Conservation (phyloP, 2,113 vertebrate species). For the Pseudorectes ferrugineus region DNA sequence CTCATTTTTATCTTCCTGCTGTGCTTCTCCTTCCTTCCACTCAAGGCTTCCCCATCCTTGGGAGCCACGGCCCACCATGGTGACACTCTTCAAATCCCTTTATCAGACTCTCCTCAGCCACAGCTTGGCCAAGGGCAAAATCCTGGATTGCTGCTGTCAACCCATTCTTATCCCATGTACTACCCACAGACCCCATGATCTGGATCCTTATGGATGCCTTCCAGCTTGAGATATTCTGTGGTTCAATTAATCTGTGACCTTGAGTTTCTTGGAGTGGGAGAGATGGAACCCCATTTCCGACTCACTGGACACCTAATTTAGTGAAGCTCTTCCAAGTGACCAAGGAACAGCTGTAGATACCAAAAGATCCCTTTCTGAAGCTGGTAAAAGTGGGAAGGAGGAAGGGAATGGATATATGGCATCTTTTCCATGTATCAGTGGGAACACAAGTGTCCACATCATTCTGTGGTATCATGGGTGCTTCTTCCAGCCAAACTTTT, state of each 20-base stretch:
- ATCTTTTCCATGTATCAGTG: background rate
- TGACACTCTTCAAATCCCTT: background rate
- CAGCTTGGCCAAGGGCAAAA: background rate
- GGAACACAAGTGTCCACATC: background rate
- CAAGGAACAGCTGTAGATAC: background rate
- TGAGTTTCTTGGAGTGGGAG: background rate
- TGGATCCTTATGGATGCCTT: background rate
- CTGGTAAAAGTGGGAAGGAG: background rate
- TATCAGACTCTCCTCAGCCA: background rate
- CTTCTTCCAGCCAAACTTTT: background rate
- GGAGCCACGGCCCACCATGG: fast-evolving
- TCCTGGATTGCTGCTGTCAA: background rate
- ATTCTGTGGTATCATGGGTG: background rate
- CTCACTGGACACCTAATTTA: background rate
- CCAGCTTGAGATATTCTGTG: background rate
- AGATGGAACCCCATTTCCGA: background rate
- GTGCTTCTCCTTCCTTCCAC: background rate
- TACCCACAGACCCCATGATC: background rate
- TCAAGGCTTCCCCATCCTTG: background rate
- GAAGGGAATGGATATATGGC: background rate
- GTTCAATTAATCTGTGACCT: background rate
- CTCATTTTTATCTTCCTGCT: background rate
- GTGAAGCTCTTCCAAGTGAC: background rate
- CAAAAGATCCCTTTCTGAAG: background rate
- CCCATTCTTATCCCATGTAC: background rate